A percentile compares a stretch with the other conserved stretches of the same genome.
These are phyloP conservation scores for Baryphthengus martii DNA, from an alignment of 2,113 vertebrate species.

Conservation along the genomic window DNA sequence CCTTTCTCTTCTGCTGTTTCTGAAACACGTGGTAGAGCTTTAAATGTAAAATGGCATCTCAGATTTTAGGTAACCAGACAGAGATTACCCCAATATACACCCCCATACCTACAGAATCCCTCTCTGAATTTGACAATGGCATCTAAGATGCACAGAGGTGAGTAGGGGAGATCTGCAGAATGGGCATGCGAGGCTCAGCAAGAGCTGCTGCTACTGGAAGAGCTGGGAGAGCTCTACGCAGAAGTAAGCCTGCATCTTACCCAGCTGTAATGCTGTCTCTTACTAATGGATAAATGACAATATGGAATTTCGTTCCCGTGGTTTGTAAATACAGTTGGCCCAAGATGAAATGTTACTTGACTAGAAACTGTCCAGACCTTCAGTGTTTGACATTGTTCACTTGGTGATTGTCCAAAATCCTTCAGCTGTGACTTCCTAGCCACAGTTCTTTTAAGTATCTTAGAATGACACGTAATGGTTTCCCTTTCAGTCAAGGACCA, in stretches of 20 bases:
- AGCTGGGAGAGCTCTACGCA: not conserved
- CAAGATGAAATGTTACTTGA: constrained; percentile 60
- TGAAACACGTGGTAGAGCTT: not conserved
- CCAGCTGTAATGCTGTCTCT: not conserved
- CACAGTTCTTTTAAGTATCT: constrained; percentile 29
- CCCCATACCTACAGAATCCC: not conserved
- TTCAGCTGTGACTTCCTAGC: constrained; percentile 68
- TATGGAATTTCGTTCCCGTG: constrained; percentile 33
- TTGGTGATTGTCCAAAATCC: constrained; percentile 66
- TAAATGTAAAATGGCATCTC: not conserved
- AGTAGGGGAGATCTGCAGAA: not conserved
- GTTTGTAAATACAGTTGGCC: constrained; percentile 58
- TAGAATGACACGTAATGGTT: constrained; percentile 13
- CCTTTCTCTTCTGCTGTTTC: not conserved
- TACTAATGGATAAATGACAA: constrained; percentile 31
- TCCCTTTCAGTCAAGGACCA: not conserved
- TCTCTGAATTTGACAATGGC: not conserved
- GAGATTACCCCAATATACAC: not conserved
- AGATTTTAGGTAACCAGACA: not conserved
- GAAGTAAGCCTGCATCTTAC: not conserved
- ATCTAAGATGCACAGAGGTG: rapidly evolving
- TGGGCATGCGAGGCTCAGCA: not conserved
- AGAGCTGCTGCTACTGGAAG: not conserved
- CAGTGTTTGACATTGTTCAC: constrained; percentile 74
- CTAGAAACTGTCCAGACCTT: constrained; percentile 68